Evolutionary conservation across 2,888 invertebrate species (phyloP).

Genomic region (Pyrocoelia pectoralis): DNA sequence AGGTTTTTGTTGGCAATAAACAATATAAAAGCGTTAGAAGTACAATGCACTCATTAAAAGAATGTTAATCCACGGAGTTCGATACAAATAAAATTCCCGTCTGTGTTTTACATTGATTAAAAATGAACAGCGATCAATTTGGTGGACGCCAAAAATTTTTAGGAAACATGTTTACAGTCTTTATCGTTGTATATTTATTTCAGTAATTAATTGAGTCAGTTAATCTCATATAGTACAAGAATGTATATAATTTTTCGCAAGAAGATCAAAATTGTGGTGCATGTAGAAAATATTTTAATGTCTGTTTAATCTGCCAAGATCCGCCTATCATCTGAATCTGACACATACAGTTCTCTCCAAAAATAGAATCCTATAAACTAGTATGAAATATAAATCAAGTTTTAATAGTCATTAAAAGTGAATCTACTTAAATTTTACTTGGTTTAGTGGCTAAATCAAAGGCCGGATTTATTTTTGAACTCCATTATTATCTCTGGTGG

Average conservation of each 20-base stretch:
- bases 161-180: neutral
- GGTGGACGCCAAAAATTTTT: neutral
- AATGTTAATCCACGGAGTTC: too few species aligned
- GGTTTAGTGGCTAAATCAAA: slow-evolving; percentile 25
- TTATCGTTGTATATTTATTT: neutral
- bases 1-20: too few species aligned
- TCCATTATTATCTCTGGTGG: slow-evolving; percentile 10
- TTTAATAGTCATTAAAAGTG: slow-evolving; percentile 43
- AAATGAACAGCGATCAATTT: neutral
- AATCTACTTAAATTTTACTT: slow-evolving; percentile 30
- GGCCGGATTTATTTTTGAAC: slow-evolving; percentile 20
- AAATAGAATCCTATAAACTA: slow-evolving; percentile 42
- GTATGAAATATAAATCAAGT: slow-evolving; percentile 46
- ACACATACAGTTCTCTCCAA: slow-evolving; percentile 21
- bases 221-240: slow-evolving; percentile 6
- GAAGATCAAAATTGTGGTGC: slow-evolving; percentile 28
- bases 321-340: slow-evolving; percentile 41
- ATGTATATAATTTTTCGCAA: slow-evolving; percentile 17
- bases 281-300: slow-evolving; percentile 40
- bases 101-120: neutral
- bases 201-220: slow-evolving; percentile 2
- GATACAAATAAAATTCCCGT: neutral
- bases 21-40: neutral
- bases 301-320: slow-evolving; percentile 38
- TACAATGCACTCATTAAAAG: neutral